Conservation (phyloP, 2,888 invertebrate species). For the Anthrax anthrax region DNA sequence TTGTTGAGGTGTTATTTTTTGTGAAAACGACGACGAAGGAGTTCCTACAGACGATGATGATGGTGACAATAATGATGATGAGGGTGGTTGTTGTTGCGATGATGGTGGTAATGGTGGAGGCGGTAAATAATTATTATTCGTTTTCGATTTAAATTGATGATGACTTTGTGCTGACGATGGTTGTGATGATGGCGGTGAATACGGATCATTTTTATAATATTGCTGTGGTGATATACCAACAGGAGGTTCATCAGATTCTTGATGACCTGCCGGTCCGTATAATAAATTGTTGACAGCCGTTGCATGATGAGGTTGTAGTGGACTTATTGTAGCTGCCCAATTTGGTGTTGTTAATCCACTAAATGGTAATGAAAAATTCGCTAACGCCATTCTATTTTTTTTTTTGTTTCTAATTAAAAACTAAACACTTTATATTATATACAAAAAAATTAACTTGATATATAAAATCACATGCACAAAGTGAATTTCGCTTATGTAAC, state of each 20-base stretch:
- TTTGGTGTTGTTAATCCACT: slow-evolving; percentile 20
- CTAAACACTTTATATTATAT: too few relatives aligned
- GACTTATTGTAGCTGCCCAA: slow-evolving; percentile 27
- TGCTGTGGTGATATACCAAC: slow-evolving; percentile 13
- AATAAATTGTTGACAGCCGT: slow-evolving; percentile 30
- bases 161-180: slow-evolving; percentile 12
- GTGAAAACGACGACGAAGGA: background rate
- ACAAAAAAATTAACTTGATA: too few relatives aligned
- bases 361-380: slow-evolving; percentile 34
- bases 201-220: slow-evolving; percentile 34
- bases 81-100: background rate
- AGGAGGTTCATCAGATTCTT: slow-evolving; percentile 21
- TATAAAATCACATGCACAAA: too few relatives aligned
- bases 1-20: background rate
- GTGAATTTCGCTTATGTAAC: background rate
- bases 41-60: slow-evolving; percentile 13
- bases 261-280: slow-evolving; percentile 33
- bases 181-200: slow-evolving; percentile 25
- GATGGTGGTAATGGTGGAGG: slow-evolving; percentile 19
- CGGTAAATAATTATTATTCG: slow-evolving; percentile 29
- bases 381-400: slow-evolving; percentile 25
- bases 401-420: background rate
- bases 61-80: slow-evolving; percentile 19
- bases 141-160: slow-evolving; percentile 22
- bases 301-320: slow-evolving; percentile 29